Percentiles rank a stretch among this genome's conserved stretches.
Evolutionary conservation across 2,888 invertebrate species (phyloP).

Genomic region (Neoaliturus tenellus): DNA sequence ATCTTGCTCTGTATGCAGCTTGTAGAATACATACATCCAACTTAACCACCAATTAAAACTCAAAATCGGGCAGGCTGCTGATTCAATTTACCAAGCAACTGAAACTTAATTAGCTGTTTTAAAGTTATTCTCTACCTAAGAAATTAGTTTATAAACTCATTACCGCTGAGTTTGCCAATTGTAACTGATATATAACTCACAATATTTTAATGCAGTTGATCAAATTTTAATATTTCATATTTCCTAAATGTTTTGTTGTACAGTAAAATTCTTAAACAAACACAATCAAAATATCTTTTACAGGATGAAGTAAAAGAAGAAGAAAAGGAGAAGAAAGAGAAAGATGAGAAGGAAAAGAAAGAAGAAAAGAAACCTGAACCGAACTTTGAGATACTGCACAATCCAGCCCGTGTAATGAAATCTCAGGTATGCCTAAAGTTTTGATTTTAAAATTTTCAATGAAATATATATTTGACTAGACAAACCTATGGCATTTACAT

Average conservation of each 20-base stretch:
- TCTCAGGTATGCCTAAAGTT: constrained; percentile 77
- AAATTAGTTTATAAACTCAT: constrained; percentile 20
- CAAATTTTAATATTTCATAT: too few relatives aligned
- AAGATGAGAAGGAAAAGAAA: constrained; percentile 74
- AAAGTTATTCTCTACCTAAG: background rate
- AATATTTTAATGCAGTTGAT: too few relatives aligned
- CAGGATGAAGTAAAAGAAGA: constrained; percentile 71
- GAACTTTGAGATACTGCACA: constrained; percentile 91
- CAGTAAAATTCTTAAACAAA: too few relatives aligned
- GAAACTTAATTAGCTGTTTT: constrained; percentile 1
- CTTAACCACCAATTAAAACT: background rate
- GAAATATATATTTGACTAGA: too few relatives aligned
- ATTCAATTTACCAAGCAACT: constrained; percentile 16
- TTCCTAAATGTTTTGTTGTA: too few relatives aligned
- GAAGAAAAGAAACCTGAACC: constrained; percentile 93
- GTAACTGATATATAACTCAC: too few relatives aligned
- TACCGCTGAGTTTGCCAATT: too few relatives aligned
- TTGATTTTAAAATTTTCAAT: background rate
- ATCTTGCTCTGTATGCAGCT: too few relatives aligned
- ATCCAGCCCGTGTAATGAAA: constrained; percentile 96
- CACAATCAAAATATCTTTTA: background rate
- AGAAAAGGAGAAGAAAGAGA: constrained; percentile 72
- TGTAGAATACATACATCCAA: too few relatives aligned
- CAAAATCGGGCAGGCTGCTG: background rate
- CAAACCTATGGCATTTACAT: too few relatives aligned